A percentile compares a stretch with the other conserved stretches of the same genome.
phyloP scores from a whole-genome alignment of 1,140 invertebrate species.

The Steinernema khuongi region DNA sequence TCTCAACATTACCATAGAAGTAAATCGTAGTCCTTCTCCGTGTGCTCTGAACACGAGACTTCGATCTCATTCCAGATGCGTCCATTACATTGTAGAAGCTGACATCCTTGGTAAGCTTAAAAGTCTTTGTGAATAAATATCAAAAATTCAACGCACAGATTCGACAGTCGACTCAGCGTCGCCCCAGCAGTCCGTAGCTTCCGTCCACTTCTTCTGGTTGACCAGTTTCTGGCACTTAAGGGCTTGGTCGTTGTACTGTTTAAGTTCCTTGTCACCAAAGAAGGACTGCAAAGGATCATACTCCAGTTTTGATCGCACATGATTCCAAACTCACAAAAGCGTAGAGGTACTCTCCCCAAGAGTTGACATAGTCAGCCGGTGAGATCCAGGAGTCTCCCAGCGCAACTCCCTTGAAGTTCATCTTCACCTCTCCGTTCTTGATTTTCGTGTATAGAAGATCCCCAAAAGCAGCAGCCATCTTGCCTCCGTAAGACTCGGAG shows the following conservation, averaged over 20 bases:
- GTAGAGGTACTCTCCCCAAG: constrained; percentile 73
- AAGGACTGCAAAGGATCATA: constrained; percentile 59
- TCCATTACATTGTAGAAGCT: constrained; percentile 75
- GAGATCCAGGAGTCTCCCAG: constrained; percentile 81
- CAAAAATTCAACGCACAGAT: constrained; percentile 35
- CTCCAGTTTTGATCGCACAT: constrained; percentile 61
- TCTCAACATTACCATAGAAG: background rate
- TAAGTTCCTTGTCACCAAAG: constrained; percentile 60
- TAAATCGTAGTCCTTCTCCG: background rate
- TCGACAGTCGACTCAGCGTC: constrained; percentile 65
- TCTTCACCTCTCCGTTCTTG: constrained; percentile 65
- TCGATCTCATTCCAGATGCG: constrained; percentile 19
- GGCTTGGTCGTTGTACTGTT: constrained; percentile 54
- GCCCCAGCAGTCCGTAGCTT: constrained; percentile 68
- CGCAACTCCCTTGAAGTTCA: constrained; percentile 72
- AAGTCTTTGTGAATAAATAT: constrained; percentile 21
- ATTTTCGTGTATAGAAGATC: constrained; percentile 65
- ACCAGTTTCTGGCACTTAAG: constrained; percentile 57
- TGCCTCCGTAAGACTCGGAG: constrained; percentile 78
- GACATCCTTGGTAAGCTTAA: constrained; percentile 64
- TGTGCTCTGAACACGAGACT: background rate
- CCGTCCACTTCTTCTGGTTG: constrained; percentile 61
- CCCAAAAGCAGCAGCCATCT: constrained; percentile 77
- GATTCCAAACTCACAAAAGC: constrained; percentile 65
- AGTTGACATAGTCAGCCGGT: constrained; percentile 72